phyloP scores from a whole-genome alignment of 2,113 vertebrate species.

The Rhea pennata region DNA sequence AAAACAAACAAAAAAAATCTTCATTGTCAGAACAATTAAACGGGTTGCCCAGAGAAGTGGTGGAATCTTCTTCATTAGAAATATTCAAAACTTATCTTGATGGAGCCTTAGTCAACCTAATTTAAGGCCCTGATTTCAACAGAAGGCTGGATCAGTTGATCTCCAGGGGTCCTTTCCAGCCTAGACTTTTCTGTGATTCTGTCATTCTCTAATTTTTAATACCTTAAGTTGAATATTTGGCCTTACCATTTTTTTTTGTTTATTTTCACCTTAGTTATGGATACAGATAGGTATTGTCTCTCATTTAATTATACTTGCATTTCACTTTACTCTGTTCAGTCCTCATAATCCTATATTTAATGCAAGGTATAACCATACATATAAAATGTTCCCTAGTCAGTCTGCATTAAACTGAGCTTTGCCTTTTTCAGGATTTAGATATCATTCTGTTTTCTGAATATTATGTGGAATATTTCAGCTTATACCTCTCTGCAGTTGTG shows the following conservation, averaged over 20 bases:
- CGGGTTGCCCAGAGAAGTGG: too few species aligned
- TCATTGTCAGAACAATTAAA: too few species aligned
- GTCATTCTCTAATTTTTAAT: too few species aligned
- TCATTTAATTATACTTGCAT: not conserved
- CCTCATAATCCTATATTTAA: not conserved
- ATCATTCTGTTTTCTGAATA: not conserved
- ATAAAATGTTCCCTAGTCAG: not conserved
- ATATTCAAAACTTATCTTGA: too few species aligned
- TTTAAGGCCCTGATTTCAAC: too few species aligned
- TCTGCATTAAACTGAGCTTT: not conserved
- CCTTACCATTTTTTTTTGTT: not conserved
- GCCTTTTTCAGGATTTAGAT: not conserved
- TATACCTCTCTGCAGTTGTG: not conserved
- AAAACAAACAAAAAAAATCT: too few species aligned
- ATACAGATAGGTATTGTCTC: not conserved
- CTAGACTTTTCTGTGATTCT: too few species aligned
- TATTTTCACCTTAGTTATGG: not conserved
- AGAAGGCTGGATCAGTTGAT: too few species aligned
- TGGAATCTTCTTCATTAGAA: too few species aligned
- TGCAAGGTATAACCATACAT: not conserved
- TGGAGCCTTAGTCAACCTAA: too few species aligned
- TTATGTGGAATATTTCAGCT: not conserved
- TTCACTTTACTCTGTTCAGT: not conserved
- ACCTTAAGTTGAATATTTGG: not conserved
- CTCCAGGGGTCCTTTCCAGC: too few species aligned